These are phyloP conservation scores for Cenopis cana DNA, from an alignment of 2,888 invertebrate species.

Conservation along the genomic window DNA sequence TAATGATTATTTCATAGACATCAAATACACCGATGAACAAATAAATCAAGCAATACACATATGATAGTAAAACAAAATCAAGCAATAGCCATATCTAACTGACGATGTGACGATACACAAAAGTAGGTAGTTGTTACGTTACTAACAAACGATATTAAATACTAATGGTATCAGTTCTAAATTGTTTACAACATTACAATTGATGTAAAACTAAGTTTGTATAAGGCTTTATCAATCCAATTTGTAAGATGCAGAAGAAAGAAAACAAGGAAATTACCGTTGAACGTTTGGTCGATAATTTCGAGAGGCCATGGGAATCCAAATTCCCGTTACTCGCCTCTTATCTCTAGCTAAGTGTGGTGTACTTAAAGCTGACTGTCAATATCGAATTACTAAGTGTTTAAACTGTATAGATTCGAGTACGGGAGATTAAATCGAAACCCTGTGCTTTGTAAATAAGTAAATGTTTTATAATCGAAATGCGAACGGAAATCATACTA, in stretches of 20 bases:
- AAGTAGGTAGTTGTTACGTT: too few relatives aligned
- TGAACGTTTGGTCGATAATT: constrained; percentile 54
- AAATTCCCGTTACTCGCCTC: constrained; percentile 55
- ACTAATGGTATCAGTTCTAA: neutral
- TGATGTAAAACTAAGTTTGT: constrained; percentile 13
- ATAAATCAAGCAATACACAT: too few relatives aligned
- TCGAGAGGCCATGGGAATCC: constrained; percentile 49
- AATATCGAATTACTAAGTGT: constrained; percentile 31
- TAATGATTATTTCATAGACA: too few relatives aligned
- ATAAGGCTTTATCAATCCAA: constrained; percentile 21
- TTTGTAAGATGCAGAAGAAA: constrained; percentile 29
- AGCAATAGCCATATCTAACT: too few relatives aligned
- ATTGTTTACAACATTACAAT: neutral
- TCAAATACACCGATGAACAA: too few relatives aligned
- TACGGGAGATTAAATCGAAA: constrained; percentile 9
- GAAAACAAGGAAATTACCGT: constrained; percentile 60
- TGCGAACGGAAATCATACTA: neutral
- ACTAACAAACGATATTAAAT: neutral
- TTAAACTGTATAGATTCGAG: constrained; percentile 19
- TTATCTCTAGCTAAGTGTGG: constrained; percentile 27
- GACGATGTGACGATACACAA: neutral
- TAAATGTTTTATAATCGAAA: neutral
- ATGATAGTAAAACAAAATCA: too few relatives aligned
- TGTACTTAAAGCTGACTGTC: constrained; percentile 36
- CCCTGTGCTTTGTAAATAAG: neutral